phyloP scores from a whole-genome alignment of 2,113 vertebrate genomes.

The Notarius quadriscutis region DNA sequence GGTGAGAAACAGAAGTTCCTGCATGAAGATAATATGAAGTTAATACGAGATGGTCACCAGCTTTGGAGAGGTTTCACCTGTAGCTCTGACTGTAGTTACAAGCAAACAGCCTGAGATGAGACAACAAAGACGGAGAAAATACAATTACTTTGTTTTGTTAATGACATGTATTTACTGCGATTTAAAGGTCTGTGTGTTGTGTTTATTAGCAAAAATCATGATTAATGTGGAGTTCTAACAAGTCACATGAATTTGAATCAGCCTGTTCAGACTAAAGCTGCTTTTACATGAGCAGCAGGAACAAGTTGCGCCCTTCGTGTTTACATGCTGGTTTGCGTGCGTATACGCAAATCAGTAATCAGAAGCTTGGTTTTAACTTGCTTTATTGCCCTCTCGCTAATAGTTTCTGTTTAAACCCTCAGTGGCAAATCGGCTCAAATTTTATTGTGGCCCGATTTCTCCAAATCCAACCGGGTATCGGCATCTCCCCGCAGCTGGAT shows the following conservation, averaged over 20 bases:
- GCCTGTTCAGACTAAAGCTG: neutral
- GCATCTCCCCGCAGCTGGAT: too few relatives aligned
- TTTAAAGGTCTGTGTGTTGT: neutral
- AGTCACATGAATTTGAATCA: neutral
- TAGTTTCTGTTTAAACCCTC: too few relatives aligned
- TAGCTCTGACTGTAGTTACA: neutral
- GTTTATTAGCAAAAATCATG: neutral
- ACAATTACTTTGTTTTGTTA: neutral
- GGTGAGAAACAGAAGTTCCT: neutral
- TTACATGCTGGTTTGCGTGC: too few relatives aligned
- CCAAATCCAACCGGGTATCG: too few relatives aligned
- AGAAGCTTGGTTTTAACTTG: too few relatives aligned
- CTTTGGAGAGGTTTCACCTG: neutral
- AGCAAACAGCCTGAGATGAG: neutral
- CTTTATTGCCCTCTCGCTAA: too few relatives aligned
- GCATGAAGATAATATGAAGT: neutral
- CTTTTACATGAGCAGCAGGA: too few relatives aligned
- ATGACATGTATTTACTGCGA: too few relatives aligned
- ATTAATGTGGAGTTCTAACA: neutral
- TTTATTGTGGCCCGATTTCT: too few relatives aligned
- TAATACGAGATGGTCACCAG: neutral
- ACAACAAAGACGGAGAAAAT: neutral
- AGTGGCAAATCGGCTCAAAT: too few relatives aligned
- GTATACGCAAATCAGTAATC: too few relatives aligned
- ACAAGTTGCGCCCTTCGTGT: too few relatives aligned